Evolutionary conservation across 2,797 vertebrate species (phyloP).

Genomic region (Silurus lanzhouensis): DNA sequence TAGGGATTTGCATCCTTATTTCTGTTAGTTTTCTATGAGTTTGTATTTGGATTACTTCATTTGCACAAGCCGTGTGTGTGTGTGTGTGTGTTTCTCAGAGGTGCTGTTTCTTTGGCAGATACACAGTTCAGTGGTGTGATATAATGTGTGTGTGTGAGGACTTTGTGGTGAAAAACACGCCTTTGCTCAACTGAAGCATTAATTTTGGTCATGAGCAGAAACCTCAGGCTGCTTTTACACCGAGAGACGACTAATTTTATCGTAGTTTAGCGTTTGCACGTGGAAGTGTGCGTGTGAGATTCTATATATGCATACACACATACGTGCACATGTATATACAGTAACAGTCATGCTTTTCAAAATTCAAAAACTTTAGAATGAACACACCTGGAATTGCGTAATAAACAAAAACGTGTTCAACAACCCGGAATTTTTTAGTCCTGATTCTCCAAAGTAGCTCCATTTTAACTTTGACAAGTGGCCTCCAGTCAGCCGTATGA

Average conservation of each 20-base stretch:
- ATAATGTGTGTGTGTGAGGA: constrained; percentile 4
- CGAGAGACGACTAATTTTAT: not conserved
- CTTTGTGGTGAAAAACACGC: constrained; percentile 2
- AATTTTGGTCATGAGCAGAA: constrained; percentile 21
- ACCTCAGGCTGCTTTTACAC: constrained; percentile 17
- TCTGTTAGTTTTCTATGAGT: not conserved
- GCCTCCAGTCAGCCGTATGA: no score
- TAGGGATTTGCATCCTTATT: not conserved
- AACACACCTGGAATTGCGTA: no score
- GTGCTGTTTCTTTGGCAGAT: constrained; percentile 7
- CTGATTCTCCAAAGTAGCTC: no score
- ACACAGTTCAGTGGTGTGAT: constrained; percentile 4
- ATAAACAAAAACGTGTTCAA: no score
- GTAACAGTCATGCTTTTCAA: no score
- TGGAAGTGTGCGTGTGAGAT: not conserved
- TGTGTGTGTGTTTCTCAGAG: constrained; percentile 13
- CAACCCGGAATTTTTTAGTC: no score
- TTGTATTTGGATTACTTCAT: no score
- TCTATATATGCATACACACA: no score
- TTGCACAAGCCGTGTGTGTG: constrained; percentile 30
- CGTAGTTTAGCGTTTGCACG: constrained; percentile 15
- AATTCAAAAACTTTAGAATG: no score
- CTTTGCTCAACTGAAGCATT: constrained; percentile 16
- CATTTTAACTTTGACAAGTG: no score
- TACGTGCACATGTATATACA: no score